phyloP scores from a whole-genome alignment of 2,888 invertebrate species.

The Brachyptera risi region DNA sequence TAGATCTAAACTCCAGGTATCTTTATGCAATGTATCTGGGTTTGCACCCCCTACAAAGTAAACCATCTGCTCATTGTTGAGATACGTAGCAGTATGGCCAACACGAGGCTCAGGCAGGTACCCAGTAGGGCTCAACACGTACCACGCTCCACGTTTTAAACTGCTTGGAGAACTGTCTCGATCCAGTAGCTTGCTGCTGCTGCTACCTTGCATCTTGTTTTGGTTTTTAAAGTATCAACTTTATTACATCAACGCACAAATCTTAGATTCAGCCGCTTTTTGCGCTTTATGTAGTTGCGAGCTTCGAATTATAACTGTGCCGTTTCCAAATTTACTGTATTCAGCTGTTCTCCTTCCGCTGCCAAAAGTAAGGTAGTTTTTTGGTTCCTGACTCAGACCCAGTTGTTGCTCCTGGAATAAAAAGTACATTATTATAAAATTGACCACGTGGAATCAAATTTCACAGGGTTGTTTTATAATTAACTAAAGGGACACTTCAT shows the following conservation, averaged over 20 bases:
- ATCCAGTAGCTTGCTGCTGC: not conserved
- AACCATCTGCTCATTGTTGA: slow-evolving; percentile 15
- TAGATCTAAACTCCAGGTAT: slow-evolving; percentile 26
- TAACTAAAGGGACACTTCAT: too few species aligned
- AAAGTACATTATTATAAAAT: not conserved
- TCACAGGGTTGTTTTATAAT: too few species aligned
- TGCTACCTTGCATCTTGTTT: not conserved
- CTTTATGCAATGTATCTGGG: slow-evolving; percentile 21
- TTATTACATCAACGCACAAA: slow-evolving; percentile 26
- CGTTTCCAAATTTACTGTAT: slow-evolving; percentile 44
- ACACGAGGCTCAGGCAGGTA: slow-evolving; percentile 23
- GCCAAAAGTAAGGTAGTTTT: slow-evolving; percentile 42
- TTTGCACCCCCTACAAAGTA: slow-evolving; percentile 29
- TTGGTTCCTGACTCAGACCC: slow-evolving; percentile 34
- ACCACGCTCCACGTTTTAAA: slow-evolving; percentile 16
- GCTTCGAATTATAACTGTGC: slow-evolving; percentile 38
- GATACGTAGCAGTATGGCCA: slow-evolving; percentile 24
- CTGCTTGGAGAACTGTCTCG: not conserved
- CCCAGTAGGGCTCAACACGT: slow-evolving; percentile 9
- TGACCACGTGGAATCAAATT: not conserved
- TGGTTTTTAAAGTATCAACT: slow-evolving; percentile 13
- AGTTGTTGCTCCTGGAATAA: slow-evolving; percentile 40
- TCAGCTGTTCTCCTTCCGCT: slow-evolving; percentile 42
- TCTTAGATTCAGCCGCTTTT: slow-evolving; percentile 25
- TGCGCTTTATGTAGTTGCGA: slow-evolving; percentile 1